Percentiles rank a stretch among this genome's conserved stretches.
Conservation (phyloP, 2,888 invertebrate genomes). For the Cheilosia pagana region DNA sequence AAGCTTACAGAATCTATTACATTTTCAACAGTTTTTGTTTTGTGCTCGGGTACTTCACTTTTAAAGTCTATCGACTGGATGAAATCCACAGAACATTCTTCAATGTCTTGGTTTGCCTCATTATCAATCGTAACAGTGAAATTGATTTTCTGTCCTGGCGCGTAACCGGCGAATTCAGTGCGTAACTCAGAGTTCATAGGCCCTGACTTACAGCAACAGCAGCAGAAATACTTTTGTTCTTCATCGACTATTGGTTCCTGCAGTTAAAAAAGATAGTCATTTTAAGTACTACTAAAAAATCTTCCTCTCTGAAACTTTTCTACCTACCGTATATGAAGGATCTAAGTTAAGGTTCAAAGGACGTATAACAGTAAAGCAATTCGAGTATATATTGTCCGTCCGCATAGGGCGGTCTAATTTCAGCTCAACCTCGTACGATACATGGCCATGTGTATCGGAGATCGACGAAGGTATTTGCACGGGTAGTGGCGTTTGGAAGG, state of each 20-base stretch:
- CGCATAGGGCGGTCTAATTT: conserved; percentile 58
- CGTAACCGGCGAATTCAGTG: conserved; percentile 77
- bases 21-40: conserved; percentile 36
- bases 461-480: conserved; percentile 76
- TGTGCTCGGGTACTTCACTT: conserved; percentile 74
- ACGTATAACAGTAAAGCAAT: conserved; percentile 57
- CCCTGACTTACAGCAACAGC: conserved; percentile 76
- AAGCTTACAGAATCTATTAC: conserved; percentile 8
- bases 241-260: conserved; percentile 75
- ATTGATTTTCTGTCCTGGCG: conserved; percentile 76
- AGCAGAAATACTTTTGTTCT: conserved; percentile 75
- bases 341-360: conserved; percentile 56
- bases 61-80: conserved; percentile 72
- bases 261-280: neutral
- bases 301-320: neutral
- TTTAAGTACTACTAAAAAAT: neutral
- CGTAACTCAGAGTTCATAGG: conserved; percentile 73
- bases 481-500: conserved; percentile 76
- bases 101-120: conserved; percentile 75
- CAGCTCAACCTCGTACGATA: conserved; percentile 56
- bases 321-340: conserved; percentile 46
- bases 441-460: conserved; percentile 50
- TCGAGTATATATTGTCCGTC: conserved; percentile 43
- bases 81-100: conserved; percentile 68
- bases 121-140: conserved; percentile 76